phyloP scores from a whole-genome alignment of 2,797 vertebrate genomes.

The Phoeniculus purpureus region DNA sequence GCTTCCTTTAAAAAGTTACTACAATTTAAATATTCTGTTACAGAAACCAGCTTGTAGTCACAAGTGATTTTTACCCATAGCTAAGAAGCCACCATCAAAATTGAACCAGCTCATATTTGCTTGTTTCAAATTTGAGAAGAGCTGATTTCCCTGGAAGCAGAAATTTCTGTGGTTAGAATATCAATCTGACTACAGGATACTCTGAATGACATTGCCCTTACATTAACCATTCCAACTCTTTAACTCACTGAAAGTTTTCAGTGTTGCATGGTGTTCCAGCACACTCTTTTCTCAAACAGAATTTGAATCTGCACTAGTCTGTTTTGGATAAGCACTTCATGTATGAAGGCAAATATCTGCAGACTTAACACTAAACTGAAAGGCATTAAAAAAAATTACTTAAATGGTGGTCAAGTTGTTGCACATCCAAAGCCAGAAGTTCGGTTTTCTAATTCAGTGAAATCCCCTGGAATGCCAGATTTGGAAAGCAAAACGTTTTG shows the following conservation, averaged over 20 bases:
- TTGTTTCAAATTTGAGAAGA: background rate
- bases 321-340: background rate
- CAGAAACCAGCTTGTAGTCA: background rate
- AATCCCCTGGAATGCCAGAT: background rate
- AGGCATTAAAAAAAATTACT: background rate
- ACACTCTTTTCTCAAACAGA: background rate
- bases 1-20: background rate
- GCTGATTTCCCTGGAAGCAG: background rate
- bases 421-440: background rate
- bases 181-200: background rate
- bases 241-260: background rate
- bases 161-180: background rate
- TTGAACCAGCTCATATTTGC: background rate
- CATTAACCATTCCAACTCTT: accelerated
- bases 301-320: background rate
- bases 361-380: background rate
- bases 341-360: background rate
- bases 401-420: background rate
- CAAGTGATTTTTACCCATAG: background rate
- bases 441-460: background rate
- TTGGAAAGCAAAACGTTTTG: background rate
- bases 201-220: background rate
- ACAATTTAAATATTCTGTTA: background rate
- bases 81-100: background rate
- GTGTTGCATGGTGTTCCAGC: background rate